Base-by-base conservation (phyloP, 2,888 invertebrate species). In the Athalia cordata region DNA sequence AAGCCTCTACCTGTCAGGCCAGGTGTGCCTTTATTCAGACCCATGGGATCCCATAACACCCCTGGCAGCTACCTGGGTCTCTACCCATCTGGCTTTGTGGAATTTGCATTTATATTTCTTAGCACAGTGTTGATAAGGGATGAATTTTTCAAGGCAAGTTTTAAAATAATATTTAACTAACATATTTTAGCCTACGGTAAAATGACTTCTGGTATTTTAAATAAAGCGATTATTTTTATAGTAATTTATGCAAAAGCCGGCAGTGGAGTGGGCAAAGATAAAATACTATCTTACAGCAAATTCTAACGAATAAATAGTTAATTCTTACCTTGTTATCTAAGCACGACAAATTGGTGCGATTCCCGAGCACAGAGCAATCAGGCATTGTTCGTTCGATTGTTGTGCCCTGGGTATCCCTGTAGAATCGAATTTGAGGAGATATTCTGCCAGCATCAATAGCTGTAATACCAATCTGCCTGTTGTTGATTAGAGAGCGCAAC, bases 401-500 rank as follows among this genome's bases (percentile, higher is more conserved):
- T 85, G 92, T 92, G 83, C 92, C 90, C 85, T 92, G 91, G 11
- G 86, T 87, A 82, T 92, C 92, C 83, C 91, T 92, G 87, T 93
- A 93, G 87, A 92, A 93, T 88, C 91, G 91, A 84, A 93, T 92
- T 85, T 92, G 93, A 64, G 92, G 92, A 79, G 88, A 87, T 72
- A 84, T 81, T 79, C 86, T 81, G 4, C 83, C 88, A 11, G 85
- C 82, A 78, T 89, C 89, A 45, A 89, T 84, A 5, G 89, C 83
- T 45, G 95, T 94, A 91, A 94, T 94, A 67, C 94, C 94, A 81
- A 95, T 92, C 85, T 95, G 94, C 84, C 95, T 92, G 90, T 95
- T 95, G 88, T 94, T 95, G 85, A 96, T 96, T 85, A 96, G 91
- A 85, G 95, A 93, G 83, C 95, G 92, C 47, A 96, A 91, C 62